These are phyloP conservation scores for Hirundichthys speculiger DNA, from an alignment of 2,113 vertebrate genomes.

Conservation along the genomic window DNA sequence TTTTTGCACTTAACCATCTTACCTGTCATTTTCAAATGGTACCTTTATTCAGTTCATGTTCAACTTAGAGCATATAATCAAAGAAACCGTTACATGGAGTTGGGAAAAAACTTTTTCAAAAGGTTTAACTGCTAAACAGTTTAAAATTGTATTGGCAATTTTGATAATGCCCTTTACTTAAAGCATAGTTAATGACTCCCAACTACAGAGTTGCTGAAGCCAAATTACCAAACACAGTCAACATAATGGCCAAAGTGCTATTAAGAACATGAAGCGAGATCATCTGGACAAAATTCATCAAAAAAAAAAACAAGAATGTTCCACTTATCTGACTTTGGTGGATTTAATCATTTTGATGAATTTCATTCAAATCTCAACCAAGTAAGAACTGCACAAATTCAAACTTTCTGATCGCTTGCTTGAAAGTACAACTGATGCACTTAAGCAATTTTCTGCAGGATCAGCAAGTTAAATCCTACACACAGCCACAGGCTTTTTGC, in stretches of 20 bases:
- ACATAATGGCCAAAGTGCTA: conserved; percentile 32
- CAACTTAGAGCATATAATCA: background rate
- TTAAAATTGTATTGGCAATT: too few relatives aligned
- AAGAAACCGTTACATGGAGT: too few relatives aligned
- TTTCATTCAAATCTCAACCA: conserved; percentile 8
- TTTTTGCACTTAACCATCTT: conserved; percentile 1
- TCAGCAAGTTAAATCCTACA: conserved; percentile 50
- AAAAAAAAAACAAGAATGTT: conserved; percentile 56
- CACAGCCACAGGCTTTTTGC: conserved; percentile 36
- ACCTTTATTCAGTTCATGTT: background rate
- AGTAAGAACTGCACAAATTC: conserved; percentile 39
- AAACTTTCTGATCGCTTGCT: conserved; percentile 47
- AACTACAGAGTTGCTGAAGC: conserved; percentile 23
- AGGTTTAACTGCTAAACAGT: too few relatives aligned
- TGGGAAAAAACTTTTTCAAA: too few relatives aligned
- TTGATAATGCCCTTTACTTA: too few relatives aligned
- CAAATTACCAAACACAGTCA: conserved; percentile 49
- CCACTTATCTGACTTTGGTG: conserved; percentile 5
- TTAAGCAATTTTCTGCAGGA: conserved; percentile 47
- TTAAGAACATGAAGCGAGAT: conserved; percentile 38
- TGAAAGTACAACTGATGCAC: conserved; percentile 39
- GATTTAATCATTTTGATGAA: conserved; percentile 22
- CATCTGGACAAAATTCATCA: conserved; percentile 60
- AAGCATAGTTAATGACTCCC: too few relatives aligned
- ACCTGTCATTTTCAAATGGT: background rate